Base-by-base conservation (phyloP, 2,888 invertebrate genomes). In the Adelognathus sp. region DNA sequence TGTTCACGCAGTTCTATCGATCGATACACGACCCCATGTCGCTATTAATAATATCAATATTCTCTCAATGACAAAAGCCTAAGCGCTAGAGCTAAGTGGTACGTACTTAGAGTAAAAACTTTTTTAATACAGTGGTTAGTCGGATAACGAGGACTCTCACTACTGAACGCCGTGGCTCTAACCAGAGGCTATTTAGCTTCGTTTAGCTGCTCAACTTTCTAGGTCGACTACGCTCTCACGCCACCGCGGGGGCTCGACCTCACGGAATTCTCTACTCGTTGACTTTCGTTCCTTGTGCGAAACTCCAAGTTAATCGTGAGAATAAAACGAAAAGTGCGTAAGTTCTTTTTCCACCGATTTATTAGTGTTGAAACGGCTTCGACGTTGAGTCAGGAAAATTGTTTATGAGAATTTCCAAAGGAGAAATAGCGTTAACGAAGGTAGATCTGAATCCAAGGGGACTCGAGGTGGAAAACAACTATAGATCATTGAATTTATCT, bases 111-210 rank as follows among this genome's bases (percentile, higher is more conserved):
- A 80, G 80, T 83, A 69, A 80, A n/a, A n/a, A 80, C 46, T 83
- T 88, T 86, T n/a, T n/a, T n/a, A n/a, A n/a, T n/a, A 89, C 86
- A 86, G 81, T 85, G 82, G 84, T 88, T 87, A 87, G 83, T 86
- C 83, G 84, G 78, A 87, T 82, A 85, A 85, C 83, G 84, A 84
- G 56, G 79, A 83, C 73, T 83, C 80, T 81, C 72, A 82, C 88
- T 88, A 88, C 88, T 81, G 73, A 85, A 75, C n/a, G 24, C 82
- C 86, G 84, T 81, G 80, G n/a, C n/a, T 86, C 85, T 86, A 88
- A 87, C 83, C 85, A 87, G 84, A 85, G 81, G 83, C 87, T 87
- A 88, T 86, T 83, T 83, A 84, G 81, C 83, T 85, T 86, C 82
- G 84, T 84, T 86, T 81, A 88, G 82, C 82, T 88, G n/a, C n/a